Evolutionary conservation across 1,140 invertebrate genomes (phyloP), one percentile per base, ranked within the genome.

Genomic region (Sarcophaga peregrina): DNA sequence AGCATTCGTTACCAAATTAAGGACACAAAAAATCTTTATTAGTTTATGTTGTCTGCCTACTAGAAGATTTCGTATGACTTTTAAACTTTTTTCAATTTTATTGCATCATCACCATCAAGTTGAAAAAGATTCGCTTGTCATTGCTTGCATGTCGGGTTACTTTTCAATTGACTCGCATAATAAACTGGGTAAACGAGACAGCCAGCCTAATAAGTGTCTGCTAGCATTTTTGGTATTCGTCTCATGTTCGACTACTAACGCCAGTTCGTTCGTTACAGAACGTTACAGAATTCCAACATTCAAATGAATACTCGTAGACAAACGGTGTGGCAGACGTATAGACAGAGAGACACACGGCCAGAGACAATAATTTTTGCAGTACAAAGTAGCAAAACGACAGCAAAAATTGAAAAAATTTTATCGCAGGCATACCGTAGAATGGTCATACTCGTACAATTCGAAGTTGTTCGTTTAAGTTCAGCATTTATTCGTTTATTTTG

Each of bases 111-210:
- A 10, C 13, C 50, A 52, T 52, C 8, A 37, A 37, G 1, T 37
- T 37, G 25, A 37, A 37, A n/a, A 37, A 37, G 25, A 37, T n/a
- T n/a, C n/a, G 54, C 54, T 13, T n/a, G n/a, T 58, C 54, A 58
- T 58, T 58, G 54, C n/a, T 58, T 58, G 13, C n/a, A n/a, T 58
- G n/a, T 68, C 8, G 7, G 17, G 62, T 68, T 68, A 68, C 62
- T 68, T 68, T 20, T 68, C 62, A 68, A 68, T 68, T 68, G 9
- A 68, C 62, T 20, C 17, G n/a, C 17, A 68, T 68, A 68, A 25
- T 68, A 17, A 3, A 68, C 17, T 25, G 62, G 8, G 9, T 37
- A 4, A 37, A 37, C 4, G 25, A 37, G 25, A 37, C 25, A 4
- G 10, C n/a, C 25, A 4, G 10, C n/a, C 5, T 10, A 68, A 25